Evolutionary conservation across 2,797 vertebrate genomes (phyloP).

Genomic region (Craterocephalus amniculus): DNA sequence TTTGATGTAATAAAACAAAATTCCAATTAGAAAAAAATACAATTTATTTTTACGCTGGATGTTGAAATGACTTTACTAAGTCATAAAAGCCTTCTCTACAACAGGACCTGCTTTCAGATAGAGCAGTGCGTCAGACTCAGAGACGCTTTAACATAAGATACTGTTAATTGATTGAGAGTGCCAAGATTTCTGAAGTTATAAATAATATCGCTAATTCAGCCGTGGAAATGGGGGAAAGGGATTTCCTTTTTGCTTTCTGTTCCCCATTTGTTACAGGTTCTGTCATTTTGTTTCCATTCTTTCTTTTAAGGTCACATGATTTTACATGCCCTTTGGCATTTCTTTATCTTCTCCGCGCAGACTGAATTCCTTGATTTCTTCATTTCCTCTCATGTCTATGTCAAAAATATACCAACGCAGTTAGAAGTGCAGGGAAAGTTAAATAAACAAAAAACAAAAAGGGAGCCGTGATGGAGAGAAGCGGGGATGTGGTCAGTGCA

Average conservation of each 20-base stretch:
- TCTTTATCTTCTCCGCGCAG: slow-evolving; percentile 71
- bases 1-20: background rate
- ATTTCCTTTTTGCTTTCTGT: slow-evolving; percentile 54
- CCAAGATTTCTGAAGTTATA: slow-evolving; percentile 42
- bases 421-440: slow-evolving; percentile 26
- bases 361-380: slow-evolving; percentile 46
- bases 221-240: slow-evolving; percentile 62
- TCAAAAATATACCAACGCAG: slow-evolving; percentile 54
- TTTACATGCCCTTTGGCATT: slow-evolving; percentile 69
- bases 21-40: background rate
- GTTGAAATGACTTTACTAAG: slow-evolving; percentile 20
- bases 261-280: slow-evolving; percentile 54
- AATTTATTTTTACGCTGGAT: slow-evolving; percentile 3
- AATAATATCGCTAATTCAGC: slow-evolving; percentile 43
- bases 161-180: slow-evolving; percentile 60
- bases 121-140: slow-evolving; percentile 31
- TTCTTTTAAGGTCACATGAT: slow-evolving; percentile 73
- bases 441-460: too few relatives aligned
- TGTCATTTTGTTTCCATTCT: slow-evolving; percentile 66
- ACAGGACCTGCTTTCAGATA: slow-evolving; percentile 15
- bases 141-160: slow-evolving; percentile 37
- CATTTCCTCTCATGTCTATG: slow-evolving; percentile 27
- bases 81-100: slow-evolving; percentile 19
- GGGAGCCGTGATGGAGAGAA: slow-evolving; percentile 3
- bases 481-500: slow-evolving; percentile 45